phyloP scores from a whole-genome alignment of 2,888 invertebrate genomes.

The Trilocha varians region DNA sequence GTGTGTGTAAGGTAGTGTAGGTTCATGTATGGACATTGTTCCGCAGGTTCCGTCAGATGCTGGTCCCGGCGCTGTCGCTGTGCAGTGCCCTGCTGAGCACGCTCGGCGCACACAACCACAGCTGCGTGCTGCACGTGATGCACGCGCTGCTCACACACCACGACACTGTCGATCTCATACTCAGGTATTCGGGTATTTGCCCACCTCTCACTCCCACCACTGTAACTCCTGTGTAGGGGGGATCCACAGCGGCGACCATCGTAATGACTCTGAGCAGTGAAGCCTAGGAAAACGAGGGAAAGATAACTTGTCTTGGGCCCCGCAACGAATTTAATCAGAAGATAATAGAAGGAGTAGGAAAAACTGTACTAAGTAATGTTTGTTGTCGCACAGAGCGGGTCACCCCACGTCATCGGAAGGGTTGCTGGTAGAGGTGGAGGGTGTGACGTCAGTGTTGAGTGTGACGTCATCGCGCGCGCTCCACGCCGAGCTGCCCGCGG shows the following conservation, averaged over 20 bases:
- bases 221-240: too few relatives aligned
- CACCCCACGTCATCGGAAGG: slow-evolving; percentile 76
- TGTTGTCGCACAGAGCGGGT: slow-evolving; percentile 34
- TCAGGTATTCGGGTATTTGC: too few relatives aligned
- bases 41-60: slow-evolving; percentile 85
- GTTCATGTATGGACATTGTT: too few relatives aligned
- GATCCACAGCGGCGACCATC: too few relatives aligned
- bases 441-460: slow-evolving; percentile 82
- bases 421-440: slow-evolving; percentile 82
- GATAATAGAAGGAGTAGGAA: too few relatives aligned
- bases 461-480: slow-evolving; percentile 75
- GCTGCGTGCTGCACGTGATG: slow-evolving; percentile 85
- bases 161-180: slow-evolving; percentile 84
- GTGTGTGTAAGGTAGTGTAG: too few relatives aligned
- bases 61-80: slow-evolving; percentile 85
- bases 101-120: slow-evolving; percentile 87
- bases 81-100: slow-evolving; percentile 88
- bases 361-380: neutral
- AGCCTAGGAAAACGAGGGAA: too few relatives aligned
- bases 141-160: slow-evolving; percentile 86
- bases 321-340: too few relatives aligned
- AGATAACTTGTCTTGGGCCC: too few relatives aligned
- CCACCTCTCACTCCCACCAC: too few relatives aligned
- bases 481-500: slow-evolving; percentile 31
- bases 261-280: too few relatives aligned